Percentiles rank a stretch among this genome's conserved stretches.
phyloP scores from a whole-genome alignment of 53 echinoderm and acorn worm genomes.

The Astropecten irregularis region DNA sequence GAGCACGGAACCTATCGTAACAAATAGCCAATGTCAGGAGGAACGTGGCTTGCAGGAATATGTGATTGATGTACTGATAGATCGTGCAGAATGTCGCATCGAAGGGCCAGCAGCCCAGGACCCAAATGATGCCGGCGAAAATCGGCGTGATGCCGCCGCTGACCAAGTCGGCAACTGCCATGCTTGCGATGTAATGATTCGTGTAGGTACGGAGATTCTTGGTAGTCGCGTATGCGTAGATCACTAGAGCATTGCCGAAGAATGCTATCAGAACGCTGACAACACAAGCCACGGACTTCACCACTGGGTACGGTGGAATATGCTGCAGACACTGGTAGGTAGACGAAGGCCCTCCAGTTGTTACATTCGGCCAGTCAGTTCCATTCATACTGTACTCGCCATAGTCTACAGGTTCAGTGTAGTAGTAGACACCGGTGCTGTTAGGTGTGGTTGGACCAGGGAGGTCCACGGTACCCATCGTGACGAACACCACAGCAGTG shows the following conservation, averaged over 20 bases:
- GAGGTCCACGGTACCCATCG: too few species aligned
- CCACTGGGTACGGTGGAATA: neutral
- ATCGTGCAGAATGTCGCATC: slow-evolving; percentile 5
- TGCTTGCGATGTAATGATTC: slow-evolving; percentile 52
- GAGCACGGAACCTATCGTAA: slow-evolving; percentile 47
- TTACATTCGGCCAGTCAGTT: too few species aligned
- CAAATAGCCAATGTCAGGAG: slow-evolving; percentile 35
- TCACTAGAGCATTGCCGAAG: slow-evolving; percentile 34
- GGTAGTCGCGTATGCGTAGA: slow-evolving; percentile 37
- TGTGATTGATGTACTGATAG: slow-evolving; percentile 17
- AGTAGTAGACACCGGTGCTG: too few species aligned
- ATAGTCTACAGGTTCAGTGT: too few species aligned
- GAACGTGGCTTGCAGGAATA: slow-evolving; percentile 44
- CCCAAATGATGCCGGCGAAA: neutral
- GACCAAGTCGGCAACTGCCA: slow-evolving; percentile 52
- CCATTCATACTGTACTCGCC: too few species aligned
- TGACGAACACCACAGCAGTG: too few species aligned
- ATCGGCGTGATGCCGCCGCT: slow-evolving; percentile 27
- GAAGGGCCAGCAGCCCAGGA: slow-evolving; percentile 43
- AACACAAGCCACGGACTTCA: neutral
- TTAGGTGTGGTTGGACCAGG: too few species aligned
- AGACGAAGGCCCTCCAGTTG: too few species aligned
- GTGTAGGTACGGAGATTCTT: slow-evolving; percentile 56
- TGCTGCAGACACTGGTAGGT: too few species aligned
- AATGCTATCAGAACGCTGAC: neutral